Percentiles rank a stretch among this genome's conserved stretches.
phyloP scores from a whole-genome alignment of 2,888 invertebrate species.

The Mongoloraphidia duomilia region DNA sequence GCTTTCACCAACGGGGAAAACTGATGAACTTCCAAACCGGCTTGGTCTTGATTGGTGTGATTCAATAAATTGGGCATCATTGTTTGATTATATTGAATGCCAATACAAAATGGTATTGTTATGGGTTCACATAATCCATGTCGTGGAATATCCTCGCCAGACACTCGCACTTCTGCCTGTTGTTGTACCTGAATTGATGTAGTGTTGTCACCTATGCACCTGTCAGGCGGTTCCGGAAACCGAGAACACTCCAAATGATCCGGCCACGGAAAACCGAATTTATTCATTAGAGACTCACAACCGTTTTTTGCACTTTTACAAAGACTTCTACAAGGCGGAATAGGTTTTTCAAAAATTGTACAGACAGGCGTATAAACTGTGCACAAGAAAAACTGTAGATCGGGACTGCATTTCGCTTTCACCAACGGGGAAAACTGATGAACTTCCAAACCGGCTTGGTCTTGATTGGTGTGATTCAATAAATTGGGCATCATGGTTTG shows the following conservation, averaged over 20 bases:
- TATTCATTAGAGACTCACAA: constrained; percentile 73
- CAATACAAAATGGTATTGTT: constrained; percentile 80
- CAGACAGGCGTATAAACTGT: constrained; percentile 93
- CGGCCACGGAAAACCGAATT: constrained; percentile 83
- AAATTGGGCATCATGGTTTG: constrained; percentile 94
- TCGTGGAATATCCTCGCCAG: too few species aligned
- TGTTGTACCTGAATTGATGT: too few species aligned
- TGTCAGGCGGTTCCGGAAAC: constrained; percentile 59
- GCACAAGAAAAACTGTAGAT: constrained; percentile 89
- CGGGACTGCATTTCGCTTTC: constrained; percentile 87
- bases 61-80: constrained; percentile 91
- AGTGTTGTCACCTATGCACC: constrained; percentile 71
- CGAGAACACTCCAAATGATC: constrained; percentile 74
- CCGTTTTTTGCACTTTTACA: constrained; percentile 77
- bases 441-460: constrained; percentile 86
- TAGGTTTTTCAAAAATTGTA: constrained; percentile 74
- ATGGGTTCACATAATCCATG: constrained; percentile 94
- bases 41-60: constrained; percentile 88
- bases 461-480: constrained; percentile 80
- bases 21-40: constrained; percentile 82
- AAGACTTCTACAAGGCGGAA: constrained; percentile 81
- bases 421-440: constrained; percentile 88
- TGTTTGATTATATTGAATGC: constrained; percentile 87
- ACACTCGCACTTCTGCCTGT: too few species aligned
- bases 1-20: constrained; percentile 90